Evolutionary conservation across 2,888 invertebrate species (phyloP), one percentile per base, ranked within the genome.

Genomic region (Cylindroiulus punctatus): DNA sequence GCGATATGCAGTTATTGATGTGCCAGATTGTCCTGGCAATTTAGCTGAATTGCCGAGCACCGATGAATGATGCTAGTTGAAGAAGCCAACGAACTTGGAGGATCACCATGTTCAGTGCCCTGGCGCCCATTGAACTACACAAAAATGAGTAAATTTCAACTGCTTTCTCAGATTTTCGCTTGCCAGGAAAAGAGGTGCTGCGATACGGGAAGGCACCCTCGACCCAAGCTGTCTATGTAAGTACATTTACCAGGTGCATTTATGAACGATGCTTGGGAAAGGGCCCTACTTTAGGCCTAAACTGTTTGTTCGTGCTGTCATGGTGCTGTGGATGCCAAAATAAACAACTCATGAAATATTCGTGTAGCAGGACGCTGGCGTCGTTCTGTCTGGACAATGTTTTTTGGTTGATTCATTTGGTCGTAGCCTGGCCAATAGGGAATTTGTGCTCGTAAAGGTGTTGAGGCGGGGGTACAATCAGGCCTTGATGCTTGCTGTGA

Each of bases 31-130:
- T 22, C 12, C 47, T 47, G 40, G 12, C 14, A 52, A 52, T 52
- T n/a, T 7, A 0, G n/a, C 14, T 10, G 47, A 47, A 47, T 19
- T 52, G 52, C 19, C 5, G 52, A 47, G 19, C 19, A 52, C 52
- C 8, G 57, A 65, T 65, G 57, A 65, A 65, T 65, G 57, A 65
- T 65, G 57, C 19, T 22, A 7, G 8, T 19, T n/a, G 22, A 65
- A 65, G 22, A 65, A 65, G 57, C 22, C 57, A 65, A 65, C 57
- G 57, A 65, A 65, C 57, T 65, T 22, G 26, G 8, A n/a, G 52
- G n/a, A 52, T 52, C 7, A n/a, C 57, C 57, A 65, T 22, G 57
- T 65, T 65, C 22, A 8, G 44, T 44, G 14, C 44, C 44, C 52
- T 52, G 52, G 52, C 2, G 7, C 52, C 19, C 8, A 22, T 1